Base-by-base conservation (phyloP, 2,113 vertebrate species). In the Gracilinanus agilis region DNA sequence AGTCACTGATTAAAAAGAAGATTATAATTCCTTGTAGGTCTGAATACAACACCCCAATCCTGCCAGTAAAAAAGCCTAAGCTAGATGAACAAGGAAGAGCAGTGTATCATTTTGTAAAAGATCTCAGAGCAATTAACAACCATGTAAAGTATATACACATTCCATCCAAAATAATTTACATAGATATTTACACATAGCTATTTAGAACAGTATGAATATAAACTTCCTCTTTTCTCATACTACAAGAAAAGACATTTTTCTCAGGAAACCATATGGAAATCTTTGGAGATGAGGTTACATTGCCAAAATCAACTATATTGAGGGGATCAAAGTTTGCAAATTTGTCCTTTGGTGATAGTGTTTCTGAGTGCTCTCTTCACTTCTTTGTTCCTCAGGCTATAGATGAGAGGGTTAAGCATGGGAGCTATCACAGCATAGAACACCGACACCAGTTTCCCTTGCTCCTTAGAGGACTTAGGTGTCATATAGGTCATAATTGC, bases 361-460 rank as follows among this genome's bases (percentile, higher is more conserved):
- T 97, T 97, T 44, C 53, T 96, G 40, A 97, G 90, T n/a, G 96
- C 94, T 2, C 89, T 61, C 55, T 97, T 97, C 24, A 97, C 90
- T 93, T 97, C 96, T 34, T 97, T 97, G 90, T 98, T 98, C 88
- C 96, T 96, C 58, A 97, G 49, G 40, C 94, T 97, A 2, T 98
- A 98, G 93, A 97, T 97, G 23, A 97, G 96, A 29, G 96, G 97
- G 24, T 97, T 98, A 92, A 97, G 53, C 97, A 98, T 96, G 2
- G 97, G 93, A 23, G 96, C 96, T 93, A 97, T 27, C 10, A 98
- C 93, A 53, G 96, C 96, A 24, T 96, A 97, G 90, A 98, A 97
- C 25, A 98, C 94, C 7, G 98, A 97, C 83, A 98, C 92, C 9
- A 95, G 34, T 40, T 96, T 97, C 61, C 96, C 94, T 12, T 93